Conservation (phyloP, 2,888 invertebrate genomes). For the Clunio marinus region DNA sequence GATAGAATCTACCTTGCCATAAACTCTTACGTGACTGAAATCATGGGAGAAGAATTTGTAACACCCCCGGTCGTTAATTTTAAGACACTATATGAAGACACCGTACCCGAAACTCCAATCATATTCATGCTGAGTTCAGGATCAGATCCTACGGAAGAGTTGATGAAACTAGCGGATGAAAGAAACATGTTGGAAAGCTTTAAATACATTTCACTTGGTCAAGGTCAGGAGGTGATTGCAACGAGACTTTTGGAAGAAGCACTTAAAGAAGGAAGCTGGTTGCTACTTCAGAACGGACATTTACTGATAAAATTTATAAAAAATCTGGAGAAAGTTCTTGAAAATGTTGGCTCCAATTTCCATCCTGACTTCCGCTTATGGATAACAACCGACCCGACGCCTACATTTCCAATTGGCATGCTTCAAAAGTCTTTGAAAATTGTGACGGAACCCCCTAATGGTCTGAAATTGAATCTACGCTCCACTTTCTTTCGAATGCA, state of each 20-base stretch:
- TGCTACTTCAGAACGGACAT: constrained; percentile 91
- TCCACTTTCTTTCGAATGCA: constrained; percentile 86
- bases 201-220: constrained; percentile 84
- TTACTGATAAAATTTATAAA: constrained; percentile 73
- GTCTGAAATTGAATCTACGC: constrained; percentile 79
- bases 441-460: constrained; percentile 89
- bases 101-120: constrained; percentile 76
- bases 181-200: constrained; percentile 71
- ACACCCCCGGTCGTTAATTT: constrained; percentile 81
- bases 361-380: constrained; percentile 89
- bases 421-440: constrained; percentile 83
- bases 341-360: constrained; percentile 70
- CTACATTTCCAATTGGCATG: constrained; percentile 83
- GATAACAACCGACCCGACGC: constrained; percentile 87
- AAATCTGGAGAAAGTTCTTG: constrained; percentile 77
- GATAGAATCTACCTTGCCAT: constrained; percentile 85
- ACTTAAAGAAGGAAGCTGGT: constrained; percentile 76
- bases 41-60: constrained; percentile 84
- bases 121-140: constrained; percentile 92
- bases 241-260: constrained; percentile 63
- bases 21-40: constrained; percentile 72
- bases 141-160: constrained; percentile 84
- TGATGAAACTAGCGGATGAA: constrained; percentile 72
- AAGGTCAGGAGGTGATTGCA: constrained; percentile 86
- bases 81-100: constrained; percentile 79